Base-by-base conservation (phyloP, 2,888 invertebrate genomes). In the Gari tellinella region DNA sequence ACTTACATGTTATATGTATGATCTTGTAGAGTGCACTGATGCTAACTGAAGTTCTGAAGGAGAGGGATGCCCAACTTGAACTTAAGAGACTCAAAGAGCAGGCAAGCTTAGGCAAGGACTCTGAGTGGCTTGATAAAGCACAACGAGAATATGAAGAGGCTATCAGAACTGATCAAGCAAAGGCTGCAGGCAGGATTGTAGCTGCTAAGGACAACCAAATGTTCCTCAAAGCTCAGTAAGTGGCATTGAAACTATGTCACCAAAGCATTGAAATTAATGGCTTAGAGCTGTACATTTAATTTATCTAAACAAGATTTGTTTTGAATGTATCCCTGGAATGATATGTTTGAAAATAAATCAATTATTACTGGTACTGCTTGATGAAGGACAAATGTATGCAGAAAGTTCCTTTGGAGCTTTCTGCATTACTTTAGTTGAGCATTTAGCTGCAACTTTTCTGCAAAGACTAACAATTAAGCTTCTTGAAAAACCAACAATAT, bases 51-150 rank as follows among this genome's bases (percentile, higher is more conserved):
- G 91, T 92, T 5, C 80, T 92, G 62, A 92, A 92, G 72, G 92
- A 92, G 73, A 85, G 92, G 21, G 92, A 92, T 45, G 92, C 92
- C 31, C 92, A 92, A 76, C 49, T 92, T 7, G 92, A 92, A 68
- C 81, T 92, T 53, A 91, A 91, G 61, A 76, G 83, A 51, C 78
- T 91, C 48, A 88, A 86, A 78, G 87, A 79, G 41, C 72, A 77
- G 56, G 90, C 88, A 3, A 83, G 64, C 19, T 76, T 81, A 40
- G 88, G 86, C 7, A 77, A 86, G 62, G 91, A 91, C 51, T 63
- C 80, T 38, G 88, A 89, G 45, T 88, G 84, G 82, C 61, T 87
- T 25, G 84, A 88, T 38, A 69, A 77, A 19, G 81, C 81, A 19
- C 81, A 73, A 51, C 77, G 79, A 26, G 88, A 90, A n/a, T 83